Percentiles rank a stretch among this genome's conserved stretches.
phyloP scores from a whole-genome alignment of 2,888 invertebrate genomes.

The Listrodromus nycthemerus region DNA sequence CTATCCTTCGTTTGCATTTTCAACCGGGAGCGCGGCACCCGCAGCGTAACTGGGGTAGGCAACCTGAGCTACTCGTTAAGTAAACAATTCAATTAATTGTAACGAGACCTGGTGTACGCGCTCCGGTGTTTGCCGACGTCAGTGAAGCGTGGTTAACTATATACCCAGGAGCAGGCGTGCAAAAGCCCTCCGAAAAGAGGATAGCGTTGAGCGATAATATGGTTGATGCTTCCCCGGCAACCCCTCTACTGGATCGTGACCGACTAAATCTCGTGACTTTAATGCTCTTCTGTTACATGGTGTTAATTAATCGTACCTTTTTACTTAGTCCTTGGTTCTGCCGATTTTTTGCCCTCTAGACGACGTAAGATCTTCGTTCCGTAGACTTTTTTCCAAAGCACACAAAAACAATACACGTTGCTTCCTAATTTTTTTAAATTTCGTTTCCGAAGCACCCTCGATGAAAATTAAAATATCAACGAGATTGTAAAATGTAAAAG shows the following conservation, averaged over 20 bases:
- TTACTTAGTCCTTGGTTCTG: too few species aligned
- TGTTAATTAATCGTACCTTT: neutral
- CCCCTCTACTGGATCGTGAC: neutral
- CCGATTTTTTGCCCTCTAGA: neutral
- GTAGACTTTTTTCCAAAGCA: too few species aligned
- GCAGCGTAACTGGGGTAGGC: neutral
- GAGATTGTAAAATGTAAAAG: too few species aligned
- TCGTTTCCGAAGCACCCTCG: too few species aligned
- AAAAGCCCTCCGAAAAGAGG: constrained; percentile 7
- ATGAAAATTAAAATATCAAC: too few species aligned
- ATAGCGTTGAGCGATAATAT: constrained; percentile 46
- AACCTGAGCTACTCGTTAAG: constrained; percentile 69
- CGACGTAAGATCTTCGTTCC: neutral
- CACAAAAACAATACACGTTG: too few species aligned
- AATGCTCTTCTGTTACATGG: neutral
- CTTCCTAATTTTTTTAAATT: too few species aligned
- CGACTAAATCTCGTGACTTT: constrained; percentile 24
- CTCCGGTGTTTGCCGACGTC: constrained; percentile 21
- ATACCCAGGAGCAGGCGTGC: neutral
- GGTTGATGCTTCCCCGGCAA: constrained; percentile 18
- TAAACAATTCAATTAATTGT: constrained; percentile 77
- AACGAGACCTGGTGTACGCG: constrained; percentile 62
- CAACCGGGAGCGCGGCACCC: constrained; percentile 36
- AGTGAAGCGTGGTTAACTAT: constrained; percentile 12
- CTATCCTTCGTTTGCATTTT: constrained; percentile 63